Base-by-base conservation (phyloP, 2,797 vertebrate genomes). In the Basileuterus tristriatus region DNA sequence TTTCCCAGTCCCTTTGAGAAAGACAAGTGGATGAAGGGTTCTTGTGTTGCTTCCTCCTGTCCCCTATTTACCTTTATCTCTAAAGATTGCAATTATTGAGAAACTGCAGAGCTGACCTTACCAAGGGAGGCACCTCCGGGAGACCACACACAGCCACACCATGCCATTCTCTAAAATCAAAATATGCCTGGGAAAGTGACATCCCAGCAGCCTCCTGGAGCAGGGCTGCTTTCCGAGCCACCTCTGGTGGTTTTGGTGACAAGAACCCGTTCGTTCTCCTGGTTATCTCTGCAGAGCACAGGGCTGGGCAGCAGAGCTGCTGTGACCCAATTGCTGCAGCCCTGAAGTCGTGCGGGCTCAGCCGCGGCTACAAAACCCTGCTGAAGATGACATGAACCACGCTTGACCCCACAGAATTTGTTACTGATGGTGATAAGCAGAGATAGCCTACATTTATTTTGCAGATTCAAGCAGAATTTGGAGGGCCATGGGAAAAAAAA, bases 381-480 rank as follows among this genome's bases (percentile, higher is more conserved):
- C 72, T 27, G 77, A 82, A 52, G 59, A 53, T 24, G 87, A 65
- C 30, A 9, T 43, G 83, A 91, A 82, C 20, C 14, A 72, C 43
- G n/a, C 78, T 21, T 67, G 63, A 86, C 95, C 93, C 63, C 70
- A 34, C 34, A 30, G 46, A 44, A 74, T 64, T 82, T 72, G 83
- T 46, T 77, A 47, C 52, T 68, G 93, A 36, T 64, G 76, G 62
- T 59, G 80, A 87, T 79, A 84, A 84, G 68, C 76, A 86, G 84
- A 89, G 84, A 87, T 50, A 78, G 83, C 60, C 89, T 83, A 79
- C 83, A 55, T 88, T 88, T 77, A 69, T 89, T 94, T 74, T 88
- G 88, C 95, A 94, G 89, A 96, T 93, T 83, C 87, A 95, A 89
- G 95, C 87, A 88, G 87, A 95, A 95, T 91, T 72, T 82, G 60